Percentiles rank a stretch among this genome's conserved stretches.
phyloP scores from a whole-genome alignment of 2,113 vertebrate species.

The Rhea americana region DNA sequence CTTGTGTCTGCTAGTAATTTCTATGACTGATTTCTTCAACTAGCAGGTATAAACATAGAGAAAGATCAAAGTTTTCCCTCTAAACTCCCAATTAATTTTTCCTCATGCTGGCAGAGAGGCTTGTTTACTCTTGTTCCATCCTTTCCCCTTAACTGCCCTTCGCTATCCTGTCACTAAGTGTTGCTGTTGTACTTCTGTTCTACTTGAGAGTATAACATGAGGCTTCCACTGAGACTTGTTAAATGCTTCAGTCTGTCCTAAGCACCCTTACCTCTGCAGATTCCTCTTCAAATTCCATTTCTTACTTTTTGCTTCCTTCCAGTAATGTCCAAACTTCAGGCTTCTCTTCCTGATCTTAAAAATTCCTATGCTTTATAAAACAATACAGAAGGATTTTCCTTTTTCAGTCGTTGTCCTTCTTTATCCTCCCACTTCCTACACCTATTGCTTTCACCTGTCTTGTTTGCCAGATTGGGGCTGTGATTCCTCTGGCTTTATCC shows the following conservation, averaged over 20 bases:
- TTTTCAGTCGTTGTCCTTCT: background rate
- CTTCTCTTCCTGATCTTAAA: background rate
- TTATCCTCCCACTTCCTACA: background rate
- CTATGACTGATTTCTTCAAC: background rate
- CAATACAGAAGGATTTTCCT: background rate
- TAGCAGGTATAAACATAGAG: background rate
- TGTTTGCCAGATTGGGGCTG: background rate
- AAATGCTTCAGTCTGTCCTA: background rate
- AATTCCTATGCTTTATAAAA: background rate
- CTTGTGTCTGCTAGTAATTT: background rate
- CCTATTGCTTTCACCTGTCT: background rate
- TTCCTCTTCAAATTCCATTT: background rate
- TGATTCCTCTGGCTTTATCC: background rate
- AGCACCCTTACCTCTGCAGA: background rate
- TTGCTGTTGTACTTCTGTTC: constrained; percentile 52
- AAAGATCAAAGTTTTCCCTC: background rate
- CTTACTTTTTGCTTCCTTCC: background rate
- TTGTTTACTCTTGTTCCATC: background rate
- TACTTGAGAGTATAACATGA: background rate
- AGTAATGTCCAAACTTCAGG: too few species aligned
- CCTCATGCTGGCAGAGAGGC: background rate
- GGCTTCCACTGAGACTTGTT: background rate
- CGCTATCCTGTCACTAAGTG: constrained; percentile 49
- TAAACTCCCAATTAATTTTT: background rate
- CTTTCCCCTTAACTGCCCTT: constrained; percentile 14